Evolutionary conservation across 64 coral and sea anemone genomes (phyloP), one percentile per base, ranked within the genome.

Genomic region (Stichodactyla mertensii): DNA sequence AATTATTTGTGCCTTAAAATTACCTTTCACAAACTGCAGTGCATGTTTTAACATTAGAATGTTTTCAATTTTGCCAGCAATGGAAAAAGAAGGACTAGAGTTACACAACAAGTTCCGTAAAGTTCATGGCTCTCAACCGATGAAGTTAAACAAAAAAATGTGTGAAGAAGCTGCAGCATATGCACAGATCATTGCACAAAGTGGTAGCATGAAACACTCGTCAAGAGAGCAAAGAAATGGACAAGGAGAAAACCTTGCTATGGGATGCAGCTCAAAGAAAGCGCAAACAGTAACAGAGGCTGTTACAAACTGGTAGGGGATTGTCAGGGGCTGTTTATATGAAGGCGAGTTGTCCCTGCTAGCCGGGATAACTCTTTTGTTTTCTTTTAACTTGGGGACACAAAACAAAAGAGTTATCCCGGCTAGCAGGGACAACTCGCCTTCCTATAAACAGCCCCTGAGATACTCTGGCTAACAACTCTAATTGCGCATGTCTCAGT

Each of bases 21-120:
- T 18, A n/a, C 6, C 8, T 58, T 11, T 58, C 1, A 58, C 8
- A 58, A 58, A 58, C 56, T 58, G 8, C 14, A 58, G 1, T 11
- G 14, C 8, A 9, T 11, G 14, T 11, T 11, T 58, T 11, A 58
- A 58, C 9, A 9, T 11, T 15, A 58, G 14, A 58, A 58, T 31
- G n/a, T 31, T 31, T 16, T 19, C 18, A 66, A 19, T 26, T 74
- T 10, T 74, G 4, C 4, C 52, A 81, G 71, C 53, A 15, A 90
- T 93, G 52, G 90, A 95, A 55, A 84, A 89, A 66, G 88, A 90
- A 67, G 87, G 84, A 7, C 24, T 95, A 27, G 82, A 92, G 9
- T 53, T 67, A 20, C 94, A 95, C 61, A 95, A 95, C 77, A 90
- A 95, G n/a, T 92, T 87, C 59, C 88, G 94, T 23, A 83, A 83